A percentile compares a stretch with the other conserved stretches of the same genome.
phyloP scores from a whole-genome alignment of 2,113 vertebrate species.

The Myxocyprinus asiaticus region DNA sequence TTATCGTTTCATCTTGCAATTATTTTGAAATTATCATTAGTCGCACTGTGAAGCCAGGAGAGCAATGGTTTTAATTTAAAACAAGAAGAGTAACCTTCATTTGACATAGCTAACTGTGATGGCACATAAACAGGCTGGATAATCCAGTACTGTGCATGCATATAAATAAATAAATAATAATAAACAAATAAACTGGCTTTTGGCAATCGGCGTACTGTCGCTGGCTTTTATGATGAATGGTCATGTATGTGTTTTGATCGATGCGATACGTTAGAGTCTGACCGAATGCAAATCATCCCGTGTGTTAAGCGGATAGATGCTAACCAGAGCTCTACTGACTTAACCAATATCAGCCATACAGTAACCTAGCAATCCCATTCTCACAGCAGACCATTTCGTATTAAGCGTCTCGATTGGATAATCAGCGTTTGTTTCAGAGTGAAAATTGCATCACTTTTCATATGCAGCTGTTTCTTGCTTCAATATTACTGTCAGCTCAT shows the following conservation, averaged over 20 bases:
- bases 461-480: not conserved
- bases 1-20: not conserved
- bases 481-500: not conserved
- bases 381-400: not conserved
- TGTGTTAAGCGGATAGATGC: slow-evolving; percentile 37
- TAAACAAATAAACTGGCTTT: not conserved
- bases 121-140: not conserved
- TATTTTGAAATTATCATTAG: not conserved
- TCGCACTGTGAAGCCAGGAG: not conserved
- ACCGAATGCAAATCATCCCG: slow-evolving; percentile 9
- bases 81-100: slow-evolving; percentile 71
- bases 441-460: not conserved
- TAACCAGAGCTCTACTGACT: slow-evolving; percentile 17
- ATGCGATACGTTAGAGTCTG: not conserved
- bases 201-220: too few relatives aligned
- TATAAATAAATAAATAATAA: not conserved
- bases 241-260: not conserved
- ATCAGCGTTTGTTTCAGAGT: not conserved
- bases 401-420: not conserved
- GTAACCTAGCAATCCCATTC: not conserved
- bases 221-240: not conserved
- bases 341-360: not conserved
- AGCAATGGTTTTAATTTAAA: slow-evolving; percentile 28
- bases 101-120: slow-evolving; percentile 70
- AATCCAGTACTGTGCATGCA: slow-evolving; percentile 1